A percentile compares a stretch with the other conserved stretches of the same genome.
phyloP scores from a whole-genome alignment of 2,888 invertebrate genomes.

The Rhamnusium bicolor region DNA sequence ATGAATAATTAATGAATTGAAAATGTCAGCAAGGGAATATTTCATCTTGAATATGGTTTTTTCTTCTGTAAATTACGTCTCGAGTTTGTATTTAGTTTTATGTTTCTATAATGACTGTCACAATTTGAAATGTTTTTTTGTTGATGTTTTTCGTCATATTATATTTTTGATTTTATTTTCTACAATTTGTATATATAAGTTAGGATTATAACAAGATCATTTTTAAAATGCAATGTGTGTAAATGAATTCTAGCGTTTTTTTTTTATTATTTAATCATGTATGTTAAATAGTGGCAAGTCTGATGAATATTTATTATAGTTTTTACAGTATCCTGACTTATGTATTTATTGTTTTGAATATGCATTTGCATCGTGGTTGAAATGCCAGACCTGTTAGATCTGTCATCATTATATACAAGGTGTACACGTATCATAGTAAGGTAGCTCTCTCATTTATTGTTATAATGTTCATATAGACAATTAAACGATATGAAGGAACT shows the following conservation, averaged over 20 bases:
- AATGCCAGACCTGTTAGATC: conserved; percentile 63
- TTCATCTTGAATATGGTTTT: conserved; percentile 19
- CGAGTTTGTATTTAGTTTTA: conserved; percentile 42
- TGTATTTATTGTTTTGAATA: conserved; percentile 57
- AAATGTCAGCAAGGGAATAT: conserved; percentile 27
- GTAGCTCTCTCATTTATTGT: conserved; percentile 72
- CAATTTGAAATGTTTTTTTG: conserved; percentile 38
- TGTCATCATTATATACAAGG: conserved; percentile 67
- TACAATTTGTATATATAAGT: conserved; percentile 60
- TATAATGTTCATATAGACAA: conserved; percentile 71
- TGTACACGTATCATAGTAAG: conserved; percentile 70
- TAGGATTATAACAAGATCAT: conserved; percentile 54
- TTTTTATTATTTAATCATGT: conserved; percentile 51
- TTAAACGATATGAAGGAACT: conserved; percentile 63
- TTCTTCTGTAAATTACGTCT: conserved; percentile 33
- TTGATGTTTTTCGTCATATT: conserved; percentile 41
- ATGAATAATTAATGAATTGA: conserved; percentile 16
- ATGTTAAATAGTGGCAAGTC: conserved; percentile 67
- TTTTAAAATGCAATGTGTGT: conserved; percentile 64
- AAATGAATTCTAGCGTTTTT: conserved; percentile 67
- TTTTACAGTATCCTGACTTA: conserved; percentile 63
- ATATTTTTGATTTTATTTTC: conserved; percentile 59
- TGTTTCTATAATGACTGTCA: conserved; percentile 32
- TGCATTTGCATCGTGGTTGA: conserved; percentile 55
- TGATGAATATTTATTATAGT: conserved; percentile 68